phyloP scores from a whole-genome alignment of 2,113 vertebrate genomes.

The Amblyopsis rosae region DNA sequence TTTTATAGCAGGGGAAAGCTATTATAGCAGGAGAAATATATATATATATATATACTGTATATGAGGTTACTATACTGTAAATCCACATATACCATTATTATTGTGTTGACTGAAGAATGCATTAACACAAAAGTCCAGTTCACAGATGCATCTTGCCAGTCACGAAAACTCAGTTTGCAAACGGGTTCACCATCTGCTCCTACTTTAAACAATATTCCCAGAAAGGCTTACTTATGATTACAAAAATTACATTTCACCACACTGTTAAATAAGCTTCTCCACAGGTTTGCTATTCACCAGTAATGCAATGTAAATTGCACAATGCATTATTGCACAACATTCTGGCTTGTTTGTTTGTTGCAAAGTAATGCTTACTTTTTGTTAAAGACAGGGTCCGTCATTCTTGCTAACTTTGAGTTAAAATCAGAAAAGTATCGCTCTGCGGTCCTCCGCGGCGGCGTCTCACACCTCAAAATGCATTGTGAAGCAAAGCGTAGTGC shows the following conservation, averaged over 20 bases:
- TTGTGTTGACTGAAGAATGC: background rate
- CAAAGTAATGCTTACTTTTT: background rate
- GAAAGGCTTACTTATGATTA: conserved; percentile 45
- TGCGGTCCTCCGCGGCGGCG: too few species aligned
- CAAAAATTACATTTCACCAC: conserved; percentile 54
- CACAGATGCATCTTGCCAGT: conserved; percentile 27
- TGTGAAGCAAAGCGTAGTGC: too few species aligned
- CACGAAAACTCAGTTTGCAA: conserved; percentile 48
- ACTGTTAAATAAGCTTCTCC: conserved; percentile 47
- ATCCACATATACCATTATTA: background rate
- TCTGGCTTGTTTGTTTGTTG: background rate
- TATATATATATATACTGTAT: too few species aligned
- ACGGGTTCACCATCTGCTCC: conserved; percentile 68
- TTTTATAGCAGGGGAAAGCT: background rate
- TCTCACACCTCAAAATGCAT: too few species aligned
- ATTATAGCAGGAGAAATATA: too few species aligned
- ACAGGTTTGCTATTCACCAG: conserved; percentile 1
- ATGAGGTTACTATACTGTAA: background rate
- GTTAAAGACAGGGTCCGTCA: too few species aligned
- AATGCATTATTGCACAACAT: background rate
- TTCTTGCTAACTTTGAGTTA: too few species aligned
- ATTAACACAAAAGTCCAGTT: conserved; percentile 14
- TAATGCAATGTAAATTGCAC: conserved; percentile 7
- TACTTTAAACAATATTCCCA: conserved; percentile 44
- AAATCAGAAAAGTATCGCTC: too few species aligned